Evolutionary conservation across 1,140 invertebrate genomes (phyloP), one percentile per base, ranked within the genome.

Genomic region (Scaptomyza pallida): DNA sequence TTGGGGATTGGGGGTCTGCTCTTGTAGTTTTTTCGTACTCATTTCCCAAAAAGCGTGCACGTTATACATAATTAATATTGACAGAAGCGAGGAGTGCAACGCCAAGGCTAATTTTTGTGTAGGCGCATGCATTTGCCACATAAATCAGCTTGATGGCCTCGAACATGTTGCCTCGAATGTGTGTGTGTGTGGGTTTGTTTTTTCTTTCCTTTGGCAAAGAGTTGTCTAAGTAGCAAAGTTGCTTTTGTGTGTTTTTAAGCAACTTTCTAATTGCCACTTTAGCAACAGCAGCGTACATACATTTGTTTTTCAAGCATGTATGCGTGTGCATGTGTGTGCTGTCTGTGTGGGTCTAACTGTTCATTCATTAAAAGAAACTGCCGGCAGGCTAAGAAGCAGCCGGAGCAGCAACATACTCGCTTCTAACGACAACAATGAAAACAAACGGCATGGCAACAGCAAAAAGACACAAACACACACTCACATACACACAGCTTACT

Each of bases 191-290:
- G n/a, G n/a, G n/a, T n/a, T n/a, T n/a, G n/a, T n/a, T n/a, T n/a
- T n/a, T n/a, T n/a, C n/a, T 5, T 51, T 19, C 21, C 15, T 13
- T 23, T n/a, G 75, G 56, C 0, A 30, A 30, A 30, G 26, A 9
- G 45, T 56, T 70, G 61, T 48, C 63, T 72, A 71, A 64, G 64
- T 67, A 76, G 61, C 70, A 68, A 54, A 67, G 74, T 57, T 57
- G 44, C 78, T 69, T 81, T 88, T 78, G 77, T 30, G 26, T 9
- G 2, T 30, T 30, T 9, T 30, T 9, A 30, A 81, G 77, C 77
- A 86, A 86, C 81, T 86, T 86, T 88, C 82, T 86, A 86, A 86
- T 88, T 86, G 81, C 81, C 81, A 86, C 81, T 88, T 86, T 78
- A 75, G 74, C 60, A 35, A 52, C 19, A 55, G 50, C 64, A 75